Conservation (phyloP, 2,113 vertebrate genomes). For the Poicephalus gulielmi region DNA sequence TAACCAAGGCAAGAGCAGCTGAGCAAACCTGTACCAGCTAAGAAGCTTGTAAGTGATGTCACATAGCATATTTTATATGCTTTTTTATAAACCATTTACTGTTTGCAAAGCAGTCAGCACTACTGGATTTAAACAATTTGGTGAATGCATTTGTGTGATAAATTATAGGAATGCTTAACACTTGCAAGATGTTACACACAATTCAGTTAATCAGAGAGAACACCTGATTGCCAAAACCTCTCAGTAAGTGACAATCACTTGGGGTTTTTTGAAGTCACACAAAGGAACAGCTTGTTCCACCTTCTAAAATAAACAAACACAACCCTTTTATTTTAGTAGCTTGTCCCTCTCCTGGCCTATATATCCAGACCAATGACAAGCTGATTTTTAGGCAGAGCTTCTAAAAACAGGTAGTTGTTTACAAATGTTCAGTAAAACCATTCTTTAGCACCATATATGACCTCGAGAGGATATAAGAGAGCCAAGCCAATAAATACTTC, state of each 20-base stretch:
- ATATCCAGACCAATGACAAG: background rate
- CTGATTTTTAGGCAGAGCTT: background rate
- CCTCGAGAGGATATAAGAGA: background rate
- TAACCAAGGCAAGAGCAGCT: background rate
- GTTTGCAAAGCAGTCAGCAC: background rate
- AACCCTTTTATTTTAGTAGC: background rate
- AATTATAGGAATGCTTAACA: background rate
- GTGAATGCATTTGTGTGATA: background rate
- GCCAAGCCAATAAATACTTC: background rate
- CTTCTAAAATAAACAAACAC: background rate
- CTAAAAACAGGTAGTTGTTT: background rate
- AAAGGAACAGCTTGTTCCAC: background rate
- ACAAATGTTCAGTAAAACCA: background rate
- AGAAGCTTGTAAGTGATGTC: background rate
- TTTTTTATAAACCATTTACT: background rate
- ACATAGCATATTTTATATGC: background rate
- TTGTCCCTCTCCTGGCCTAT: background rate
- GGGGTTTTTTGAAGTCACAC: background rate
- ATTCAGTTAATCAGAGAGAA: background rate
- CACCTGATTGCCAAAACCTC: background rate
- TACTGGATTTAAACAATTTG: background rate
- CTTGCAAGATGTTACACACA: background rate
- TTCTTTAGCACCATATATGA: background rate
- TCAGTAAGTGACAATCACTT: background rate
- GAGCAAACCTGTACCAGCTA: background rate